Evolutionary conservation across 1,140 invertebrate genomes (phyloP).

Genomic region (Elysia chlorotica): DNA sequence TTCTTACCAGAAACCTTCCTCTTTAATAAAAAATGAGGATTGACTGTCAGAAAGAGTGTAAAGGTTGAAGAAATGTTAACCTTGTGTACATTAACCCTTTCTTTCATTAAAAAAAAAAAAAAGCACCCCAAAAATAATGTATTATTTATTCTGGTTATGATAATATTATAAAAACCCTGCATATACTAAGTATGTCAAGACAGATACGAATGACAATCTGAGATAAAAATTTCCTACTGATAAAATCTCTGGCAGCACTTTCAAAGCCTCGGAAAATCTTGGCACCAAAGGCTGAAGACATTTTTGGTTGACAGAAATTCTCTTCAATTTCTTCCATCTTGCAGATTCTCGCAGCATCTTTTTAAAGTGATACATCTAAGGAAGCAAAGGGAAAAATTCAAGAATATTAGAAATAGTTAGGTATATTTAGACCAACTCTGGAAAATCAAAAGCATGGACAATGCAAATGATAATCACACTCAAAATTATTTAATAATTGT

Average conservation of each 20-base stretch:
- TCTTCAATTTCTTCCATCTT: constrained; percentile 37
- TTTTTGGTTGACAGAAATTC: constrained; percentile 38
- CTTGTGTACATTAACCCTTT: neutral
- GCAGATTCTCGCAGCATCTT: constrained; percentile 52
- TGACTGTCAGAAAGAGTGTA: neutral
- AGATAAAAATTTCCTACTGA: no score
- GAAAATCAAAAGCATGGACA: neutral
- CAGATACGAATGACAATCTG: no score
- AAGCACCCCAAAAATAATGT: neutral
- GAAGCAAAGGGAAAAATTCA: constrained; percentile 16
- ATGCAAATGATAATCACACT: neutral
- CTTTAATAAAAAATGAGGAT: neutral
- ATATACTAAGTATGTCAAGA: neutral
- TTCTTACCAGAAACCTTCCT: no score
- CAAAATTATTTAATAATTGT: neutral
- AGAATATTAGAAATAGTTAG: neutral
- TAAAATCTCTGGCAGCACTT: constrained; percentile 42
- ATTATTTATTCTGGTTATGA: neutral
- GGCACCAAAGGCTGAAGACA: constrained; percentile 40
- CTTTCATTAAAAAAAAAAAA: constrained; percentile 4
- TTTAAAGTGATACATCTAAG: constrained; percentile 57
- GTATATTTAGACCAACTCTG: neutral
- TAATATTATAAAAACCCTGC: neutral
- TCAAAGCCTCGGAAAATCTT: constrained; percentile 40
- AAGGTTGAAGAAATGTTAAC: neutral